Base-by-base conservation (phyloP, 1,140 invertebrate genomes). In the Bombus pascuorum region DNA sequence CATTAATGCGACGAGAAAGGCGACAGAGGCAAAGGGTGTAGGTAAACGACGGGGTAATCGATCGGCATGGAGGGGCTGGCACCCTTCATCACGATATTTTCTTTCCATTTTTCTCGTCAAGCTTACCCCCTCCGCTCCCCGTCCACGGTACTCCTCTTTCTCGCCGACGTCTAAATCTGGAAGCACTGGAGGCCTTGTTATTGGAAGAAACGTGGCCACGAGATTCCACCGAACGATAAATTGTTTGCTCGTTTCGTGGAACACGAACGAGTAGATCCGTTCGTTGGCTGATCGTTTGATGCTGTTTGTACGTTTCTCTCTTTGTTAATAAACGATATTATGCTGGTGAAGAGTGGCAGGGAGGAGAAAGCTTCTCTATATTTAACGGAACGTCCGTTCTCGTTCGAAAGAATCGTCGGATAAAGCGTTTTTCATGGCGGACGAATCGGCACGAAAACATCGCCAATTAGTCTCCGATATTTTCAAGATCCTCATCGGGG, bases 41-140 rank as follows among this genome's bases (percentile, higher is more conserved):
- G 70, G 78, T 85, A 81, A 85, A 81, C 83, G 78, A 81, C 57
- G 83, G 25, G 79, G 84, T 81, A 85, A 85, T 85, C 84, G 84
- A 85, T 85, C 78, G 74, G 62, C 37, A 47, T 44, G 28, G 62
- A 75, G 79, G 79, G 79, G 28, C 47, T 57, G 25, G 28, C 59
- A 81, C 71, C 59, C 84, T 81, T 81, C 84, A 70, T 85, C 84
- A 22, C 39, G 78, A 85, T 85, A 81, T 81, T 85, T 85, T 85
- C 84, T 85, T 85, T 74, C 71, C 71, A 85, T 85, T 81, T 81
- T 85, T 81, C 78, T 72, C 77, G 28, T 62, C 83, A 12, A 79
- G 62, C 75, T 37, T 3, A 25, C 15, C 32, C 6, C n/a, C 13
- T 18, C n/a, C 4, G 2, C 12, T 2, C 0, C 2, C 28, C 15